Evolutionary conservation across 2,888 invertebrate species (phyloP).

Genomic region (Tetropium fuscum): DNA sequence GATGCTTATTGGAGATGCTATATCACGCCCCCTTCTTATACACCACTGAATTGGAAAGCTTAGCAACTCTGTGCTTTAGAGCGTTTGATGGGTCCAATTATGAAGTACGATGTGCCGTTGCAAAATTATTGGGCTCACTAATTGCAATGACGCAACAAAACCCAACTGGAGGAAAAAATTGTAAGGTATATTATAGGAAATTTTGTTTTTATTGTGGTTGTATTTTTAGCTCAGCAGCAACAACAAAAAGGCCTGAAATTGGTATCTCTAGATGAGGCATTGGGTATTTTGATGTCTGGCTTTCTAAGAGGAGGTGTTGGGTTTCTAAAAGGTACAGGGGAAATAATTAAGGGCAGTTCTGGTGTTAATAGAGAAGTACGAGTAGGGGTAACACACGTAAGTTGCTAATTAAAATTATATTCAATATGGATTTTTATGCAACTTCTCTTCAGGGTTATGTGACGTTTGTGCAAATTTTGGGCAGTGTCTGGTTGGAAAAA

Average conservation of each 20-base stretch:
- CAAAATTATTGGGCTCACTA: constrained; percentile 89
- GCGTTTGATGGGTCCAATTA: constrained; percentile 94
- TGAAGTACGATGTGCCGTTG: constrained; percentile 91
- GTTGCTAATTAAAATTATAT: too few species aligned
- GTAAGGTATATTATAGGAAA: constrained; percentile 56
- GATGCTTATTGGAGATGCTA: constrained; percentile 90
- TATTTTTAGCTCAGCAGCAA: constrained; percentile 45
- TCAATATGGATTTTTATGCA: neutral
- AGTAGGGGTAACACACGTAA: constrained; percentile 96
- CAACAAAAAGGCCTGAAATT: constrained; percentile 69
- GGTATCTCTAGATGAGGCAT: constrained; percentile 89
- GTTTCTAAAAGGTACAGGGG: constrained; percentile 92
- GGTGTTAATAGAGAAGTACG: constrained; percentile 95
- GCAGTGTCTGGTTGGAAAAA: constrained; percentile 94
- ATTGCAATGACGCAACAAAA: constrained; percentile 88
- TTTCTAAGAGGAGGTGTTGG: constrained; percentile 95
- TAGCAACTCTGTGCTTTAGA: constrained; percentile 91
- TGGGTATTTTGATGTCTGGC: constrained; percentile 92
- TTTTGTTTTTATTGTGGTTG: neutral
- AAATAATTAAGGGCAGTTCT: constrained; percentile 95
- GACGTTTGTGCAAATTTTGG: constrained; percentile 93
- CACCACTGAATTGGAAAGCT: constrained; percentile 90
- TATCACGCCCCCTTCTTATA: constrained; percentile 88
- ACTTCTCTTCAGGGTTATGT: constrained; percentile 94
- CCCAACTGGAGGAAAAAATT: constrained; percentile 63